Base-by-base conservation (phyloP, 1,140 invertebrate species). In the Periplaneta americana region DNA sequence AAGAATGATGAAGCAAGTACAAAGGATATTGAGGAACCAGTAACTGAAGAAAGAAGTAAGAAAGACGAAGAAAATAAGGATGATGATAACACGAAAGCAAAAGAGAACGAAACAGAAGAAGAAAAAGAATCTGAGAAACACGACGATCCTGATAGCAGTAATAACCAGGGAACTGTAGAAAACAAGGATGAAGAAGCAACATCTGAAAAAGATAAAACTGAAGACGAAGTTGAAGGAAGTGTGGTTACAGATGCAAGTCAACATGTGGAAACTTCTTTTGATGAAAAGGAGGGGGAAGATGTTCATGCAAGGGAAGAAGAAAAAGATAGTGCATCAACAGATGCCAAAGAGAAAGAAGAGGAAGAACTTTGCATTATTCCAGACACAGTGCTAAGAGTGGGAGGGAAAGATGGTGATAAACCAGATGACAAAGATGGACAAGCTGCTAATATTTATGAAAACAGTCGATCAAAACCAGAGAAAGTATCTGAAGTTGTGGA, bases 301-400 rank as follows among this genome's bases (percentile, higher is more conserved):
- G 2, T 17, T 80, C 33, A 15, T 15, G 79, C 2, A 32, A n/a
- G n/a, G 15, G 35, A 18, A 48, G 36, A 57, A 5, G 36, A 15
- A 9, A 33, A 76, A 18, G 32, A 9, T 17, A 31, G 9, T 8
- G 32, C 9, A 33, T 9, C n/a, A 33, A 18, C 33, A 33, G n/a
- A 48, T 66, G 48, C 32, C 6, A 80, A 80, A 8, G 79, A 37
- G 4, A 80, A 80, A 80, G 75, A 34, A 78, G 81, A 81, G 32
- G 81, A 81, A 48, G 81, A 81, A 81, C 35, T 81, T 17, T 81
- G 81, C 34, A 81, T 81, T 28, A 81, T 81, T 34, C 81, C 81
- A 33, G 81, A 81, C 34, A 78, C 75, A 11, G 37, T 78, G 28
- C 75, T 66, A 15, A 34, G 34, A n/a, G 77, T 75, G 18, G 74